These are phyloP conservation scores for Cheilosia vernalis DNA, from an alignment of 2,888 invertebrate genomes.

Conservation along the genomic window DNA sequence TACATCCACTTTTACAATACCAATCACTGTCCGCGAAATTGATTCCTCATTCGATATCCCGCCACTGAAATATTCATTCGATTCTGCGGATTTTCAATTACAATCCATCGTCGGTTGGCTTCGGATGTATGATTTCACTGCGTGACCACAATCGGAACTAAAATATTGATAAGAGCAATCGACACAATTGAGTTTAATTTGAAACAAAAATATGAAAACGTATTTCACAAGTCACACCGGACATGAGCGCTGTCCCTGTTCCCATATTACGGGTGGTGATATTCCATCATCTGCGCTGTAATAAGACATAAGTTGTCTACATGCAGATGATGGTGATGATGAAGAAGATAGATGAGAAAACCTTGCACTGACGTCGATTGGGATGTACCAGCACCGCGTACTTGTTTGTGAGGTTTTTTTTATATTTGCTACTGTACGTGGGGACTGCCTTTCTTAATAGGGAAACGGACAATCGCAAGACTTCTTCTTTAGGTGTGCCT, in stretches of 20 bases:
- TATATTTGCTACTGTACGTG: slow-evolving; percentile 28
- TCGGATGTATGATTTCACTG: neutral
- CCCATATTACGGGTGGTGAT: neutral
- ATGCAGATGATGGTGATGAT: slow-evolving; percentile 18
- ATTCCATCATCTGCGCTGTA: slow-evolving; percentile 16
- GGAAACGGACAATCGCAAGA: slow-evolving; percentile 15
- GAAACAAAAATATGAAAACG: slow-evolving; percentile 8
- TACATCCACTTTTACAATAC: neutral
- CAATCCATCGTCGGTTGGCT: neutral
- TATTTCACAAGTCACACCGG: neutral
- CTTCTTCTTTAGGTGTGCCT: slow-evolving; percentile 11
- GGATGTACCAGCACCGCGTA: neutral
- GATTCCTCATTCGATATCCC: neutral
- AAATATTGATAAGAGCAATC: neutral
- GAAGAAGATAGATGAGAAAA: slow-evolving; percentile 7
- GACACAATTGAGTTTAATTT: slow-evolving; percentile 1
- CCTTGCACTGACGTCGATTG: slow-evolving; percentile 1
- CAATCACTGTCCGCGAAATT: neutral
- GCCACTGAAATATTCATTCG: neutral
- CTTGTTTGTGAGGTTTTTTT: slow-evolving; percentile 40
- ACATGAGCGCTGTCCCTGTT: neutral
- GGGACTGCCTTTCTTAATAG: slow-evolving; percentile 17
- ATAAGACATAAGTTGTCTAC: slow-evolving; percentile 49
- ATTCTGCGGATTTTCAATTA: slow-evolving; percentile 18
- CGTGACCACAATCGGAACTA: neutral